Evolutionary conservation across 2,888 invertebrate species (phyloP).

Genomic region (Drosophila rubida): DNA sequence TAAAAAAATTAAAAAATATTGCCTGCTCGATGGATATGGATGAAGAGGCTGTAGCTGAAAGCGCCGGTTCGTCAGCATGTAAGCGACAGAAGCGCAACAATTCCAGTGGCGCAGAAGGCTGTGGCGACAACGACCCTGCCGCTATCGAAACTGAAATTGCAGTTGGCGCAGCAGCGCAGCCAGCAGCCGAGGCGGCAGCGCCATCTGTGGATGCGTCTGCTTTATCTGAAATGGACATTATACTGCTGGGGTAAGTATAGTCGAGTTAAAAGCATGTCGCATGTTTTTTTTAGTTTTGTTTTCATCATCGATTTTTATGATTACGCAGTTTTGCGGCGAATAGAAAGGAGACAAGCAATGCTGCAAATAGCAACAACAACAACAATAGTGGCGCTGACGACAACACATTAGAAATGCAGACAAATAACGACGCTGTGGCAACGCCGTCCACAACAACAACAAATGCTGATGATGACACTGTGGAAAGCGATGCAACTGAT

Average conservation of each 20-base stretch:
- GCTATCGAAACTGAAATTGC: slow-evolving; percentile 7
- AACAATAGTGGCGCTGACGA: slow-evolving; percentile 6
- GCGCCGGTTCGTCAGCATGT: slow-evolving; percentile 31
- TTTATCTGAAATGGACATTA: neutral
- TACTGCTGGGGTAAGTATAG: neutral
- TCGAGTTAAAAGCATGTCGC: neutral
- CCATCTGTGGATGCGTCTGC: neutral
- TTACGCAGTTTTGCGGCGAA: slow-evolving; percentile 3
- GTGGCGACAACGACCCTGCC: slow-evolving; percentile 1
- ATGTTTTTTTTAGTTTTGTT: neutral
- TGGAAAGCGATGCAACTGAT: neutral
- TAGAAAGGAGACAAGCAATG: slow-evolving; percentile 28
- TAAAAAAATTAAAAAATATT: neutral
- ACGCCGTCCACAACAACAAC: slow-evolving; percentile 2
- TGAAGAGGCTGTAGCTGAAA: slow-evolving; percentile 30
- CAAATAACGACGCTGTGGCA: neutral
- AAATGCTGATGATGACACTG: neutral
- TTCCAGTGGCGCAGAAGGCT: slow-evolving; percentile 23
- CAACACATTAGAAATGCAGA: slow-evolving; percentile 5
- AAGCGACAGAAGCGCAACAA: slow-evolving; percentile 59
- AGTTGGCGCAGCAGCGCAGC: neutral
- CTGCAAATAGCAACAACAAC: slow-evolving; percentile 35
- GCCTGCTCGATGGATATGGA: slow-evolving; percentile 45
- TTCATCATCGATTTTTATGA: slow-evolving; percentile 39
- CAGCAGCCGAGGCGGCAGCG: slow-evolving; percentile 1